These are phyloP conservation scores for Parnassius orleans DNA, from an alignment of 2,888 invertebrate species.

Conservation along the genomic window DNA sequence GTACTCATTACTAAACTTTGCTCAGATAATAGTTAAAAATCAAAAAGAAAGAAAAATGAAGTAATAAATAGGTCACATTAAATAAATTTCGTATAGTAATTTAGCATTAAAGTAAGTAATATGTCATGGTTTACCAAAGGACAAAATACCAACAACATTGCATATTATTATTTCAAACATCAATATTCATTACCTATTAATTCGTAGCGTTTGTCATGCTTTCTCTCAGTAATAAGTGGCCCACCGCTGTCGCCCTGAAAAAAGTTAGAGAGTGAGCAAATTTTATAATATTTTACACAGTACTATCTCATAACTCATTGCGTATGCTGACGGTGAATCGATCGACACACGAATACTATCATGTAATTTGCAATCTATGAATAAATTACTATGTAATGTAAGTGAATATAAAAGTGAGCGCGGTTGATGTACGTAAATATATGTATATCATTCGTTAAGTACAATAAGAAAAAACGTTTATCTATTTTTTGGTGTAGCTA, in stretches of 20 bases:
- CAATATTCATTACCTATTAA: conserved; percentile 83
- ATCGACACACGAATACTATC: background rate
- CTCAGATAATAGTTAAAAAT: too few species aligned
- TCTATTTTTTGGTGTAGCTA: too few species aligned
- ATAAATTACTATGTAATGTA: background rate
- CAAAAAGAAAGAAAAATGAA: too few species aligned
- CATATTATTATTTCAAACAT: conserved; percentile 12
- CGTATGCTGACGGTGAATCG: background rate
- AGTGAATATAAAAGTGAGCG: too few species aligned
- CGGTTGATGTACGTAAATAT: too few species aligned
- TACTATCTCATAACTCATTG: background rate
- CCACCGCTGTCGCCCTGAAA: conserved; percentile 90
- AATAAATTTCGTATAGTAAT: too few species aligned
- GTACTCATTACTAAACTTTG: too few species aligned
- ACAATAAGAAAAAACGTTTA: too few species aligned
- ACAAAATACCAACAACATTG: background rate
- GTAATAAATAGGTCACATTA: too few species aligned
- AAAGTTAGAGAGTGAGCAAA: conserved; percentile 19
- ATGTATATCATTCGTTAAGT: too few species aligned
- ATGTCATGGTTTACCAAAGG: background rate
- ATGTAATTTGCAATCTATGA: conserved; percentile 6
- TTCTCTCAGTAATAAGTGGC: conserved; percentile 86
- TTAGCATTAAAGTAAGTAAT: too few species aligned
- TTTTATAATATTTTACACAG: background rate
- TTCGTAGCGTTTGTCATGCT: conserved; percentile 87